phyloP scores from a whole-genome alignment of 2,888 invertebrate species.

The Pristionchus mayeri region DNA sequence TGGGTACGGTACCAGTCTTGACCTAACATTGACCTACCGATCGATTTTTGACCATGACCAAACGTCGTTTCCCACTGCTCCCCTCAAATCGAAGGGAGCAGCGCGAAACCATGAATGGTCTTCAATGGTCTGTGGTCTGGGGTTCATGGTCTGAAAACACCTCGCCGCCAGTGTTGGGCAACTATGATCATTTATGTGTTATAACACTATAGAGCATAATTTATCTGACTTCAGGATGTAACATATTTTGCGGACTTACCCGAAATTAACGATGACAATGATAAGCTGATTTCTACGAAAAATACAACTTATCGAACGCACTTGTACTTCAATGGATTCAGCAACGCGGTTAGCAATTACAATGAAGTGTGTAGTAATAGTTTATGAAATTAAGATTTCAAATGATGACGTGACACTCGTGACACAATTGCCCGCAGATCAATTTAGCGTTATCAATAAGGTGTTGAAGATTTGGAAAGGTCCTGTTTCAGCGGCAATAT shows the following conservation, averaged over 20 bases:
- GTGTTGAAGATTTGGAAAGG: constrained; percentile 89
- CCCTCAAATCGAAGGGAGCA: too few species aligned
- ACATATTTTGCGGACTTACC: not conserved
- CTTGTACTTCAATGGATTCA: constrained; percentile 86
- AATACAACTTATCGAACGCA: constrained; percentile 86
- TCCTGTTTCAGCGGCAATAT: constrained; percentile 90
- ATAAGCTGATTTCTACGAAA: constrained; percentile 80
- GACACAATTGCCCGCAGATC: constrained; percentile 90
- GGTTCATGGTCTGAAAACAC: too few species aligned
- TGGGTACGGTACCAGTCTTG: too few species aligned
- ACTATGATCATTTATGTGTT: too few species aligned
- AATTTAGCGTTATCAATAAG: constrained; percentile 88
- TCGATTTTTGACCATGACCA: too few species aligned
- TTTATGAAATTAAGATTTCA: not conserved
- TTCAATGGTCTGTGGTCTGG: too few species aligned
- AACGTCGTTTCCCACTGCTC: too few species aligned
- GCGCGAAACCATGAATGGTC: too few species aligned
- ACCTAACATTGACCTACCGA: too few species aligned
- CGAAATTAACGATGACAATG: not conserved
- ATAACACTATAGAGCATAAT: too few species aligned
- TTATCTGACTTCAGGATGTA: not conserved
- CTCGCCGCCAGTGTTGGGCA: too few species aligned
- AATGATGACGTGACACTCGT: constrained; percentile 80
- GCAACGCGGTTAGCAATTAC: not conserved
- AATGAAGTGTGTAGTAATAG: not conserved